A percentile compares a stretch with the other conserved stretches of the same genome.
Evolutionary conservation across 1,140 invertebrate species (phyloP).

Genomic region (Brachionus paranguensis): DNA sequence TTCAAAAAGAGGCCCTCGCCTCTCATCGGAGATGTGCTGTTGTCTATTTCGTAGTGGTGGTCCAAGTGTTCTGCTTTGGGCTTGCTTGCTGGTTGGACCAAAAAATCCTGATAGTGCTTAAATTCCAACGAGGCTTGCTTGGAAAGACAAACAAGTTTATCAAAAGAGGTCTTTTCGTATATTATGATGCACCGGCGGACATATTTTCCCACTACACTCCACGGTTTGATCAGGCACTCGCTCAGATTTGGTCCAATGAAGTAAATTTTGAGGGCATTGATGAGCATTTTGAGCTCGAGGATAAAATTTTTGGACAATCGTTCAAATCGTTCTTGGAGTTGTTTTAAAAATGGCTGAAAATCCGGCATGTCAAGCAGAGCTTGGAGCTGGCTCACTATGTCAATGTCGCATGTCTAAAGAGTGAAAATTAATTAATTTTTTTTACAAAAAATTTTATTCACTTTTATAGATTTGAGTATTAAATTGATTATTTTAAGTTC

Average conservation of each 20-base stretch:
- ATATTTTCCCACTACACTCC: conserved; percentile 39
- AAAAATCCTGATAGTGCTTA: not conserved
- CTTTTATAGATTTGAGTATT: conserved; percentile 38
- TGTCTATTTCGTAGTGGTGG: conserved; percentile 23
- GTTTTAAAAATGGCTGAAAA: conserved; percentile 5
- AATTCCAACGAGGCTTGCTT: conserved; percentile 13
- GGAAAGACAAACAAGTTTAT: conserved; percentile 14
- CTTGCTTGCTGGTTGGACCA: not conserved
- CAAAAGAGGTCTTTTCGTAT: conserved; percentile 35
- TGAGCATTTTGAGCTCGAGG: not conserved
- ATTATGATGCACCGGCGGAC: conserved; percentile 39
- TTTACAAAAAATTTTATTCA: not conserved
- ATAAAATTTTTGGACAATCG: not conserved
- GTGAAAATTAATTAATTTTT: not conserved
- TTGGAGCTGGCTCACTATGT: not conserved
- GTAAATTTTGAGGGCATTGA: conserved; percentile 17
- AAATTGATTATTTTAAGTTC: conserved; percentile 23
- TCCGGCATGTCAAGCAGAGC: not conserved
- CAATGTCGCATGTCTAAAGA: conserved; percentile 5
- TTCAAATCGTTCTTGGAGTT: conserved; percentile 3
- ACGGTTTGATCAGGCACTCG: conserved; percentile 26
- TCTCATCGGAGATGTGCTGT: conserved; percentile 22
- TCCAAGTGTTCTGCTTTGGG: not conserved
- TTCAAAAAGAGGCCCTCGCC: conserved; percentile 38
- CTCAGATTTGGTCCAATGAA: conserved; percentile 12